Evolutionary conservation across 2,888 invertebrate species (phyloP), one percentile per base, ranked within the genome.

Genomic region (Penaeus monodon): DNA sequence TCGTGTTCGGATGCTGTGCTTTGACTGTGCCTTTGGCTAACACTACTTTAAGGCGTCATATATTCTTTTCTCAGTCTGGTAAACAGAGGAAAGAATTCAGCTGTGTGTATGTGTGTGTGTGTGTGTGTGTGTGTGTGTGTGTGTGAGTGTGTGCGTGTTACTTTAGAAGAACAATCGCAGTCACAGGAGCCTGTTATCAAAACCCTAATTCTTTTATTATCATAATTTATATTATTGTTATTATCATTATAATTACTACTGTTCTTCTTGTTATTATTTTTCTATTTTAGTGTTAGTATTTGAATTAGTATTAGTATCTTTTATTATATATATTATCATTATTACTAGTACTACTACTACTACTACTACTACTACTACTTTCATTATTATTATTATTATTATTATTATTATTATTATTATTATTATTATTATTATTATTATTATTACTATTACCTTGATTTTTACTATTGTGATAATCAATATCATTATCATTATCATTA

Each of bases 371-470:
- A 6, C 3, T 33, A 3, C 3, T 33, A 3, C 3, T 33, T n/a
- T 33, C 3, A 3, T 33, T 33, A 3, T 33, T 33, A 3, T 33
- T 33, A 3, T 33, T n/a, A 73, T 33, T 44, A n/a, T 20, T 10
- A 76, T 14, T 76, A 76, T 76, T 76, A 44, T 22, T 76, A 33
- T 76, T 76, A 44, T 76, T 76, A 44, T 76, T 44, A 44, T 76
- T 76, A 76, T 76, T 44, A 49, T 76, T 44, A 49, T 76, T 49
- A 76, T 76, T 33, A 76, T 76, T 17, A 44, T 49, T n/a, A 76
- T 49, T 33, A 76, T 76, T 17, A 44, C 27, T 33, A 24, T 44
- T 49, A 38, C 49, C 20, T 44, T 38, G n/a, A 24, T 38, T 33
- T 38, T 74, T 74, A 38, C 44, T 33, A 33, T 33, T 74, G 27